Conservation (phyloP, 2,113 vertebrate genomes). For the Heterochromis multidens region DNA sequence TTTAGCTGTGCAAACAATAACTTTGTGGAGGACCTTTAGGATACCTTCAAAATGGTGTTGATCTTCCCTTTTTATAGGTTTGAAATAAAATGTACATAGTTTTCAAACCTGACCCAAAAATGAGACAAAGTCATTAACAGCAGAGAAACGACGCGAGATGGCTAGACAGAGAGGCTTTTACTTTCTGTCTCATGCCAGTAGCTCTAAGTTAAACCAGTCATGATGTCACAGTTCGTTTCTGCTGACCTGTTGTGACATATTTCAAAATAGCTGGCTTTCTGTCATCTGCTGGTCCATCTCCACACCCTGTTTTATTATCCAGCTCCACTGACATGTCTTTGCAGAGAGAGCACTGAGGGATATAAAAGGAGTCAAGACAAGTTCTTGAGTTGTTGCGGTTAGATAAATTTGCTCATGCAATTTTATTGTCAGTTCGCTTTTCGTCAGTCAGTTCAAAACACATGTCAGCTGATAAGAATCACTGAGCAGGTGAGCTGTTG, state of each 20-base stretch:
- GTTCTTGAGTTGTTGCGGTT: not conserved
- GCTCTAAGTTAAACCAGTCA: not conserved
- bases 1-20: not conserved
- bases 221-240: not conserved
- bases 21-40: not conserved
- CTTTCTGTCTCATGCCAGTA: not conserved
- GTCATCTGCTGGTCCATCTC: not conserved
- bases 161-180: not conserved
- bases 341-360: not conserved
- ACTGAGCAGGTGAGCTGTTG: not conserved
- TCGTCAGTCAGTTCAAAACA: not conserved
- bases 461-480: not conserved
- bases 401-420: not conserved
- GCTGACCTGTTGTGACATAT: slow-evolving; percentile 9
- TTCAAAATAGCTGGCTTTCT: not conserved
- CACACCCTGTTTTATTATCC: slow-evolving; percentile 15
- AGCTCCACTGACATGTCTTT: not conserved
- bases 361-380: not conserved
- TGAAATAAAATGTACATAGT: not conserved
- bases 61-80: not conserved
- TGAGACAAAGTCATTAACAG: not conserved
- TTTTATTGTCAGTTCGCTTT: not conserved
- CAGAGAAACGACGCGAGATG: not conserved
- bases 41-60: not conserved
- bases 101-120: not conserved